phyloP scores from a whole-genome alignment of 2,113 vertebrate genomes.

The Leptocoma aspasia region DNA sequence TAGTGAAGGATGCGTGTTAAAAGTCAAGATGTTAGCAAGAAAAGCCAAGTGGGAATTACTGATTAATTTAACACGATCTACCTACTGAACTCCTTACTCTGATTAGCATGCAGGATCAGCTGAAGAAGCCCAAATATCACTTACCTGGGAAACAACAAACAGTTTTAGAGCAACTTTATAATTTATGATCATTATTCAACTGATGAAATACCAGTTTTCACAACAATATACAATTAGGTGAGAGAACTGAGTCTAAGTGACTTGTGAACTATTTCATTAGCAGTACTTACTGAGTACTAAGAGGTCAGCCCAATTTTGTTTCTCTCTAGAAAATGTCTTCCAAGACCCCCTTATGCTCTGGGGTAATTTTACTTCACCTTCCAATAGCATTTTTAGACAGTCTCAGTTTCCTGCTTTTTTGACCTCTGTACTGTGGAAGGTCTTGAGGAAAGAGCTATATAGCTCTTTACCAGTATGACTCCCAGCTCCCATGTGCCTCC shows the following conservation, averaged over 20 bases:
- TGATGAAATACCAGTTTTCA: neutral
- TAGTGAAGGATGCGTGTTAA: neutral
- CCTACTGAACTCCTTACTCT: neutral
- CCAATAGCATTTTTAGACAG: neutral
- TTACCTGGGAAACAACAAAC: neutral
- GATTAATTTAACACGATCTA: neutral
- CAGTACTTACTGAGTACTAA: neutral
- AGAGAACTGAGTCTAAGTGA: neutral
- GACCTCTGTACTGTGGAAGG: neutral
- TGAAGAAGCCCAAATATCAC: neutral
- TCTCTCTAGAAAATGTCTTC: neutral
- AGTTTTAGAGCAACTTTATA: neutral
- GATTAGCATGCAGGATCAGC: neutral
- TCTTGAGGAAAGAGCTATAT: fast-evolving
- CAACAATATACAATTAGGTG: neutral
- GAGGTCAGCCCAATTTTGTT: neutral
- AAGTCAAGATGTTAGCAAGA: neutral
- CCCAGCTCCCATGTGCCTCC: neutral
- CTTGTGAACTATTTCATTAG: neutral
- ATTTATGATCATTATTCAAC: neutral
- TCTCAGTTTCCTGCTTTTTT: neutral
- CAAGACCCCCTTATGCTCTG: neutral
- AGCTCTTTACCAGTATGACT: neutral
- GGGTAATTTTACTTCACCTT: neutral
- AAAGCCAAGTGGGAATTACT: neutral